Base-by-base conservation (phyloP, 2,797 vertebrate genomes). In the Platalea minor region DNA sequence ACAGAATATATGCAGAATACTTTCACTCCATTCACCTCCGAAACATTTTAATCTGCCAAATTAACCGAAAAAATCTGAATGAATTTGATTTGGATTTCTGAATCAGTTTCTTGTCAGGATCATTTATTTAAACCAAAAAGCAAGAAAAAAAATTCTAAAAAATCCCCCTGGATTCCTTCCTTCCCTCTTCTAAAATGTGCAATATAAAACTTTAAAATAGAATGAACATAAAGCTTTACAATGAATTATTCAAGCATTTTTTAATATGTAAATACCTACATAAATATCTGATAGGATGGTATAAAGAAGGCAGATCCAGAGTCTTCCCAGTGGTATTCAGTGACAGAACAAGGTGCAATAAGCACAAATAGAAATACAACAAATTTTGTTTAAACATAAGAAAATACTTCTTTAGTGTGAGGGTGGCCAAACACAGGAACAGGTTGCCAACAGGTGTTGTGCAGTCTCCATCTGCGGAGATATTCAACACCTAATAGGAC, bases 141-240 rank as follows among this genome's bases (percentile, higher is more conserved):
- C 24, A 69, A 61, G 4, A 13, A 7, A 57, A 56, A 65, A 41
- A 50, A 5, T 10, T 8, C 29, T 25, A 41, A 5, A 51, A 50
- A 35, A 13, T 0, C 0, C 0, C 6, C 10, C 9, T 21, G 1
- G 4, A 74, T 74, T 76, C 15, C 7, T 28, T 51, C 7, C 15
- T 46, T 46, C 3, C 1, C 3, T 53, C 6, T 41, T 92, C 65
- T 23, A 16, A 73, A 87, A 46, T 4, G 39, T 59, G 21, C 1
- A 21, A 21, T 50, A 46, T 24, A 72, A 56, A 51, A 26, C 19
- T 57, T 63, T 13, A 46, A 74, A 76, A 39, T 7, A 43, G 0
- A 88, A 57, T 35, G 11, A 51, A 15, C 23, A 37, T 21, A 67
- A 73, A 69, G 0, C 0, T 76, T 76, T 76, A 21, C 3, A 33